Percentiles rank a stretch among this genome's conserved stretches.
Conservation (phyloP, 2,888 invertebrate species). For the Perdita meconis region DNA sequence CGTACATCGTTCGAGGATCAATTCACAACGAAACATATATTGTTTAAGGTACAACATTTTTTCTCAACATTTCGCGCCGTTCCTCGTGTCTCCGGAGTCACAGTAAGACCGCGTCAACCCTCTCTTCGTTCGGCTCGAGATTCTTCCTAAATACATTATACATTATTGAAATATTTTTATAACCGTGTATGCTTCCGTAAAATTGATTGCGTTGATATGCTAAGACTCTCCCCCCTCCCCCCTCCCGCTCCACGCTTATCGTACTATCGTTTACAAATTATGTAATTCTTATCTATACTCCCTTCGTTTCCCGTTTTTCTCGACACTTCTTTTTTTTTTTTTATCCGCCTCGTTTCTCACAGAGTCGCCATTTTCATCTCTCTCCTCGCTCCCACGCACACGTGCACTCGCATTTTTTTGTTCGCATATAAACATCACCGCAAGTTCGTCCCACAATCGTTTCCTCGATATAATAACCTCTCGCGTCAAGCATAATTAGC, state of each 20-base stretch:
- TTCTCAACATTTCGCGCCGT: neutral
- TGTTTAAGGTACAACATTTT: constrained; percentile 2
- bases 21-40: constrained; percentile 4
- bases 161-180: constrained; percentile 67
- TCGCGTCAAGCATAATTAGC: constrained; percentile 29
- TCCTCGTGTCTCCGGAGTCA: constrained; percentile 30
- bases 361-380: neutral
- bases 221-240: constrained; percentile 78
- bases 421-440: constrained; percentile 4
- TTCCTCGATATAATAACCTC: constrained; percentile 34
- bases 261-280: constrained; percentile 72
- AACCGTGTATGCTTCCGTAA: constrained; percentile 74
- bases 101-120: constrained; percentile 29
- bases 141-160: constrained; percentile 55
- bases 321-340: constrained; percentile 17
- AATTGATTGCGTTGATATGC: constrained; percentile 83
- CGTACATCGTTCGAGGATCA: neutral
- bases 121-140: constrained; percentile 30
- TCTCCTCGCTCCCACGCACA: neutral
- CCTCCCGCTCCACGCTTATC: too few relatives aligned
- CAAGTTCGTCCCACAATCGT: constrained; percentile 6
- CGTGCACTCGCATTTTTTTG: constrained; percentile 27
- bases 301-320: constrained; percentile 31
- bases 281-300: constrained; percentile 57
- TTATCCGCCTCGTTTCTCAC: constrained; percentile 17